phyloP scores from a whole-genome alignment of 2,113 vertebrate genomes.

The Tringa solitaria region DNA sequence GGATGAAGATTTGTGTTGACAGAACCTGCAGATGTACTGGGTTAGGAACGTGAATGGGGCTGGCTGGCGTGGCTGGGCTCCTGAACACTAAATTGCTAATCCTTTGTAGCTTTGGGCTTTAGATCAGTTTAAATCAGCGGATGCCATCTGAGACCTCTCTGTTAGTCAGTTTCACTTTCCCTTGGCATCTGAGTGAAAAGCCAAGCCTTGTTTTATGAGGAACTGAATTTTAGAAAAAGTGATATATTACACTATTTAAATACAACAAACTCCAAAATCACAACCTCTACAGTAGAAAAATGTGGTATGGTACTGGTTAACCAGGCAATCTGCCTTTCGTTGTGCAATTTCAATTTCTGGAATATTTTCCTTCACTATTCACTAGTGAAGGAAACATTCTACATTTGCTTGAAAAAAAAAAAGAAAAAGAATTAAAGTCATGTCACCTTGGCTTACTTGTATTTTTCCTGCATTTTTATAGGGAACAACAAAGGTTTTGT shows the following conservation, averaged over 20 bases:
- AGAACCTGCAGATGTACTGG: background rate
- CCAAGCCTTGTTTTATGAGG: background rate
- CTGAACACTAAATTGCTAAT: background rate
- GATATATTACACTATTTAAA: background rate
- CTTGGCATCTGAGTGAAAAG: background rate
- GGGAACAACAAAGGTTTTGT: background rate
- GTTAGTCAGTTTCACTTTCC: background rate
- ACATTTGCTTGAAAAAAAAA: background rate
- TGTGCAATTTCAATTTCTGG: background rate
- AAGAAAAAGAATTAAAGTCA: background rate
- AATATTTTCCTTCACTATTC: background rate
- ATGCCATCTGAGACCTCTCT: background rate
- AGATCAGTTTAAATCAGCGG: background rate
- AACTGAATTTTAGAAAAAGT: background rate
- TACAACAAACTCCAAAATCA: background rate
- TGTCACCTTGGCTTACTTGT: background rate
- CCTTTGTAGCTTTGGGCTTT: background rate
- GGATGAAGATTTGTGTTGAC: background rate
- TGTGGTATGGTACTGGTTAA: background rate
- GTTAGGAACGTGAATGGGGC: fast-evolving
- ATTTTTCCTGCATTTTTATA: background rate
- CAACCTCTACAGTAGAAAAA: background rate
- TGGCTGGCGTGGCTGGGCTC: fast-evolving
- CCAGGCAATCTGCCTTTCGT: background rate
- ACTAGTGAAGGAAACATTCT: background rate